Conservation (phyloP, 2,797 vertebrate genomes). For the Peromyscus eremicus region DNA sequence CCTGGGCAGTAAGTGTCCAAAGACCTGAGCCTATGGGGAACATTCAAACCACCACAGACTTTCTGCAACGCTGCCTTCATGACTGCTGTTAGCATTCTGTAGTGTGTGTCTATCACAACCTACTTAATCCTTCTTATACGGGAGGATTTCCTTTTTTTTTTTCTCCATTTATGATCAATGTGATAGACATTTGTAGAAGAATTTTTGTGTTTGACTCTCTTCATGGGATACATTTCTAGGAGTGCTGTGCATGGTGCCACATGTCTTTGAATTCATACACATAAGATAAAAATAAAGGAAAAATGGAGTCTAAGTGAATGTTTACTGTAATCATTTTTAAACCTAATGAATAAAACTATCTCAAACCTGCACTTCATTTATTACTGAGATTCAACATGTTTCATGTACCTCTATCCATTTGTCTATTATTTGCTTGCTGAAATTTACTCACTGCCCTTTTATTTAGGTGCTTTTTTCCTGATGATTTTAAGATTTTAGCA, state of each 20-base stretch:
- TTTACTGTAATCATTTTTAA: constrained; percentile 43
- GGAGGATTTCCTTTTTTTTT: background rate
- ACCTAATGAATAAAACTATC: background rate
- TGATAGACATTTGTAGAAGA: background rate
- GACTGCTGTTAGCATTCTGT: background rate
- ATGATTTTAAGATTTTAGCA: constrained; percentile 38
- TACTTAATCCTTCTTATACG: background rate
- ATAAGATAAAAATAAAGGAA: background rate
- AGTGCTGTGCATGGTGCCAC: background rate
- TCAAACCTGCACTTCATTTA: constrained; percentile 51
- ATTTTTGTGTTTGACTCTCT: constrained; percentile 11
- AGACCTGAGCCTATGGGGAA: too few relatives aligned
- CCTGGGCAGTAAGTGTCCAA: too few relatives aligned
- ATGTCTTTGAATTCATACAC: background rate
- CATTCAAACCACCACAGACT: background rate
- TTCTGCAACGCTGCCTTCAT: background rate
- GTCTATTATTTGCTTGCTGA: constrained; percentile 43
- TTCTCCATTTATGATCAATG: background rate
- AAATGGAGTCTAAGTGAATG: background rate
- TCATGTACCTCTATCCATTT: constrained; percentile 8
- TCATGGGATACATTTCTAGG: background rate
- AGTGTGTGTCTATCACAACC: background rate
- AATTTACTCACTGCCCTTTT: background rate
- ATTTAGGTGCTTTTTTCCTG: background rate
- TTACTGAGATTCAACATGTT: constrained; percentile 26